Evolutionary conservation across 2,797 vertebrate genomes (phyloP).

Genomic region (Falco peregrinus): DNA sequence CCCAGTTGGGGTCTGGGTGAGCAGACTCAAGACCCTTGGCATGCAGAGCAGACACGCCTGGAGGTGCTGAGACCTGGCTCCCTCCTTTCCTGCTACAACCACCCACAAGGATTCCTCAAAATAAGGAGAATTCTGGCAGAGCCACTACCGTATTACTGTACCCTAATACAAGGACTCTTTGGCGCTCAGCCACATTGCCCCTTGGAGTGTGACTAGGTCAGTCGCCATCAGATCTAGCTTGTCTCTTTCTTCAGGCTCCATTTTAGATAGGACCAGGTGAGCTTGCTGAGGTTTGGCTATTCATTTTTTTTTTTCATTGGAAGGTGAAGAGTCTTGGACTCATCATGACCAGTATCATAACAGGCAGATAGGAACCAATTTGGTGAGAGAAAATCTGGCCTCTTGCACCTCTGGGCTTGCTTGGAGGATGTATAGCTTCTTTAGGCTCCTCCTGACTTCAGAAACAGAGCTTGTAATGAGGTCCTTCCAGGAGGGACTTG

Average conservation of each 20-base stretch:
- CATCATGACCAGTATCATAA: background rate
- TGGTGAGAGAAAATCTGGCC: background rate
- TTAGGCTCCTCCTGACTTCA: background rate
- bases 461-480: background rate
- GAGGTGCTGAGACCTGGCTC: background rate
- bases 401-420: background rate
- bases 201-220: no score
- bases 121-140: background rate
- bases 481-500: background rate
- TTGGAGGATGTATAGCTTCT: background rate
- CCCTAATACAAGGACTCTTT: background rate
- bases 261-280: background rate
- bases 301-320: accelerated
- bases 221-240: background rate
- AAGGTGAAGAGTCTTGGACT: background rate
- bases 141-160: background rate
- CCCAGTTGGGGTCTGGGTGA: background rate
- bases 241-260: background rate
- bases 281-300: background rate
- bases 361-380: background rate
- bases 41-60: background rate
- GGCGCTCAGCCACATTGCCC: background rate
- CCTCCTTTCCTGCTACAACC: background rate
- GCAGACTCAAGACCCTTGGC: background rate
- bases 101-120: background rate